Conservation (phyloP, 2,797 vertebrate genomes). For the Spinus olivaceus region DNA sequence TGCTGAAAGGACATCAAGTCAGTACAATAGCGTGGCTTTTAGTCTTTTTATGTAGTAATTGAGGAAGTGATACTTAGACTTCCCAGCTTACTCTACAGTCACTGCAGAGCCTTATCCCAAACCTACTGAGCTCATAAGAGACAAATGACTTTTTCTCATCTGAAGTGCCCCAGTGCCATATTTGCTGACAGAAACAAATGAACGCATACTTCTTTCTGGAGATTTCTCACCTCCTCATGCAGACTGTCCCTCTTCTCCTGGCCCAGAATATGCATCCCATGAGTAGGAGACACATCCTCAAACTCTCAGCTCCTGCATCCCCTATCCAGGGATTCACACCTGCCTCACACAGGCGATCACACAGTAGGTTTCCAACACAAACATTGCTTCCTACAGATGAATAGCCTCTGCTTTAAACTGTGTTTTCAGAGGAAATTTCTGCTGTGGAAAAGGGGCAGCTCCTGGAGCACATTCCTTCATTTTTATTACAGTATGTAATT, state of each 20-base stretch:
- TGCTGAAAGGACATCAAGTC: accelerated
- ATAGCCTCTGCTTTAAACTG: background rate
- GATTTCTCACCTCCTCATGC: background rate
- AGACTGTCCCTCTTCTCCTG: background rate
- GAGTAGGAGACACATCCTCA: background rate
- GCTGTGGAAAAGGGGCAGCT: background rate
- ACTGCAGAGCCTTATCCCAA: background rate
- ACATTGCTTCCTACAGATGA: too few species aligned
- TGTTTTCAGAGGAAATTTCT: background rate
- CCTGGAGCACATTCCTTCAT: background rate
- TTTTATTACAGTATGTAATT: background rate
- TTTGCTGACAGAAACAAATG: background rate
- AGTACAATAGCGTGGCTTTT: background rate
- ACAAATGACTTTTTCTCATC: background rate
- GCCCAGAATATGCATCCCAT: background rate
- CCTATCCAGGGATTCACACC: background rate
- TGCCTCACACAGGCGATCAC: accelerated
- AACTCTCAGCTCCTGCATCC: background rate
- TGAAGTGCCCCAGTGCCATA: background rate
- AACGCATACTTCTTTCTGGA: background rate
- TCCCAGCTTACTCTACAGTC: background rate
- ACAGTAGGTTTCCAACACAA: background rate
- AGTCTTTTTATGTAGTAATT: background rate
- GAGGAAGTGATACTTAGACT: background rate
- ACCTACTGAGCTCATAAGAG: background rate